Base-by-base conservation (phyloP, 2,888 invertebrate genomes). In the Mimachlamys varia region DNA sequence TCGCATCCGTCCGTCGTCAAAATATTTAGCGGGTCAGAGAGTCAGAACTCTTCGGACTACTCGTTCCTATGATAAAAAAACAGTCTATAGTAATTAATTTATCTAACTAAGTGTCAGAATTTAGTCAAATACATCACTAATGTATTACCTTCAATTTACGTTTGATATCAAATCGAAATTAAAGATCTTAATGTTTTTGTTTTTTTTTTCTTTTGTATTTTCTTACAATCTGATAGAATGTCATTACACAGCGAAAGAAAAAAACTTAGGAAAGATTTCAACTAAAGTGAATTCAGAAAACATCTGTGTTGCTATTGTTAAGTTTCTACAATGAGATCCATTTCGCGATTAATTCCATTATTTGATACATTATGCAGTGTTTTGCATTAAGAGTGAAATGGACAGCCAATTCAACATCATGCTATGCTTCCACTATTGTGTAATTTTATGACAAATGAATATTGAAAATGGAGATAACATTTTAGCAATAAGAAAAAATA, bases 391-490 rank as follows among this genome's bases (percentile, higher is more conserved):
- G 76, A 0, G 10, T 7, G 76, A 76, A 76, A 27, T 76, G 27
- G 10, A 27, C 76, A 76, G 33, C 17, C 76, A 76, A 76, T 33
- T 33, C 33, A 27, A 76, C 0, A 76, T 33, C 33, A 33, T 4
- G 0, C 7, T 76, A 22, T 76, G 12, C 33, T 15, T 76, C 33
- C 27, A 19, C 15, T 19, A n/a, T 58, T 22, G 53, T 62, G 33
- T 33, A 76, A 33, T 44, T 76, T 76, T 76, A 76, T 33, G 33
- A 76, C 76, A 76, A 76, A 76, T 76, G 76, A 76, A 76, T 76
- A 33, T 76, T 76, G 76, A 33, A 76, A 33, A 10, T 76, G 4
- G 33, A 5, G 76, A 76, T 76, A 76, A 76, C 33, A 76, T 76
- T 53, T n/a, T 76, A 76, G n/a, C 76, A 76, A 76, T 76, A 76